These are phyloP conservation scores for Slavum lentiscoides DNA, from an alignment of 2,888 invertebrate species.

Conservation along the genomic window DNA sequence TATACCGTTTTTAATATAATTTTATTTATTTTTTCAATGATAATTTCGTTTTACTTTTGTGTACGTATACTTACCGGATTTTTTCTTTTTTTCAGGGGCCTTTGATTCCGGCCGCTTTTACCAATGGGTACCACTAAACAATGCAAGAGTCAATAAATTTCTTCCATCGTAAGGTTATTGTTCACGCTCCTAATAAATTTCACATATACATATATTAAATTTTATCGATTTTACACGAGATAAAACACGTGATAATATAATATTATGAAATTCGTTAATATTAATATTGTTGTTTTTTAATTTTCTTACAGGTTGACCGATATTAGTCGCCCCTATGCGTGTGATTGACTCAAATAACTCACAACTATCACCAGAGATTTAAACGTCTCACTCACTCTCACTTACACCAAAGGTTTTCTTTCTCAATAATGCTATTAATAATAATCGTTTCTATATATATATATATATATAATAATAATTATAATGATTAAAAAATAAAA, in stretches of 20 bases:
- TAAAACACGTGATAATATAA: neutral
- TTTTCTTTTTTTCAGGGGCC: constrained; percentile 77
- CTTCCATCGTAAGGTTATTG: constrained; percentile 51
- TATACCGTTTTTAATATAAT: neutral
- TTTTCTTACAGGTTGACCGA: constrained; percentile 38
- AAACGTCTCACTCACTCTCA: constrained; percentile 52
- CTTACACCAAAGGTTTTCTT: constrained; percentile 53
- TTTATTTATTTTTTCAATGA: neutral
- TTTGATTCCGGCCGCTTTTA: constrained; percentile 97
- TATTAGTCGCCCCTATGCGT: constrained; percentile 45
- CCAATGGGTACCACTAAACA: constrained; percentile 94
- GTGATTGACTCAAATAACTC: constrained; percentile 50
- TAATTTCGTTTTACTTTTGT: neutral
- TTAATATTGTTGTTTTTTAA: constrained; percentile 5
- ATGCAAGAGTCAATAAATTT: constrained; percentile 52
- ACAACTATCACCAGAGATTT: constrained; percentile 51
- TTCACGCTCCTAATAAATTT: neutral
- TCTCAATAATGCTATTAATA: constrained; percentile 51
- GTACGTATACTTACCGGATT: neutral
- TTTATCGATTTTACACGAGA: neutral
- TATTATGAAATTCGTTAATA: neutral
- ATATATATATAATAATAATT: constrained; percentile 37
- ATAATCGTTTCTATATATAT: constrained; percentile 49
- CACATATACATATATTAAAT: neutral
- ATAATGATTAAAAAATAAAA: constrained; percentile 31